Evolutionary conservation across 2,888 invertebrate species (phyloP), one percentile per base, ranked within the genome.

Genomic region (Ichneumoninae sp.): DNA sequence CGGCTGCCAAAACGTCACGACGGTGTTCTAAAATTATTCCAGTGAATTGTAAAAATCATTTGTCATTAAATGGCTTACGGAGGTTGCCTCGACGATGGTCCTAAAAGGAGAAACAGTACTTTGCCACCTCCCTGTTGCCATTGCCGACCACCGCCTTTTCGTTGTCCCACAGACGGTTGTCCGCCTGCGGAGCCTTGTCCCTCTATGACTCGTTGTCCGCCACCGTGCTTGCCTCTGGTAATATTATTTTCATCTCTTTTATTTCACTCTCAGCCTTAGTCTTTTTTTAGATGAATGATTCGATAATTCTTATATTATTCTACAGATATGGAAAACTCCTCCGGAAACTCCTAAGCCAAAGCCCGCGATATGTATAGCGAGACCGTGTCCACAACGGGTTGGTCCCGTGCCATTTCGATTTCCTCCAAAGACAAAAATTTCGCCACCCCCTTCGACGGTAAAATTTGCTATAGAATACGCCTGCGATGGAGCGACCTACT

Each of bases 91-190:
- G 71, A 47, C 68, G 66, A 81, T 30, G 71, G 10, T 44, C 10
- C 7, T 7, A 77, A 52, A 26, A 85, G 70, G 62, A 72, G 70
- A 66, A n/a, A 22, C 10, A 88, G 88, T 57, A 85, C 88, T 33
- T 47, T 89, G 22, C 89, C 90, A 5, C 91, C 90, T 5, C 86
- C 81, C 5, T 91, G 90, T 85, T 86, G 71, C 66, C 91, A 91
- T 22, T 71, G 87, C 71, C 87, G 80, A 83, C 88, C 88, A 26
- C 44, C 84, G 30, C 87, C 86, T 5, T 91, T 90, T 79, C 57
- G 22, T 66, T 91, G 90, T 60, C 89, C 89, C 16, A 81, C 84
- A 76, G 50, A 87, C 66, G 88, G 87, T 26, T 90, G 88, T 79
- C 88, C 90, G 40, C 88, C 90, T 5, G 47, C 65, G 0, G 87